A percentile compares a stretch with the other conserved stretches of the same genome.
Evolutionary conservation across 1,140 invertebrate species (phyloP).

Genomic region (Onthophagus taurus): DNA sequence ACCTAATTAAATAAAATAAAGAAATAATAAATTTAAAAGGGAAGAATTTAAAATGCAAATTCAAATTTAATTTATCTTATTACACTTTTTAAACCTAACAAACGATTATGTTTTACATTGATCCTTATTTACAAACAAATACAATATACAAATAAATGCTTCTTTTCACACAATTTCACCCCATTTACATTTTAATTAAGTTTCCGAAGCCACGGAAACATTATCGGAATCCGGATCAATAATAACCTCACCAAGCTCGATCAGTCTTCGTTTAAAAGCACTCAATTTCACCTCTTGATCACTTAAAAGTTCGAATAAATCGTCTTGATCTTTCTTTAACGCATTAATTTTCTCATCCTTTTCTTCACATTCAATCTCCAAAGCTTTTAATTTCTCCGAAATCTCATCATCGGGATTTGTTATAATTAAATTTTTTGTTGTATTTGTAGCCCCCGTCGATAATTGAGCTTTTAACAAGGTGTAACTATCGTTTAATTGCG

Average conservation of each 20-base stretch:
- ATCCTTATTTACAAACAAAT: too few species aligned
- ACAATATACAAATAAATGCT: too few species aligned
- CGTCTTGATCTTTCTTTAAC: slow-evolving; percentile 82
- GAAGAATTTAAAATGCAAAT: too few species aligned
- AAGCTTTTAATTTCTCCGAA: slow-evolving; percentile 25
- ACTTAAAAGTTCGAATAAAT: slow-evolving; percentile 73
- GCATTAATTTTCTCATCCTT: slow-evolving; percentile 53
- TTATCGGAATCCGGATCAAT: slow-evolving; percentile 30
- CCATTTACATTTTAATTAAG: slow-evolving; percentile 12
- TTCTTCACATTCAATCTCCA: slow-evolving; percentile 27
- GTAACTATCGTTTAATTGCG: slow-evolving; percentile 80
- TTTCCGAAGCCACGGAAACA: slow-evolving; percentile 22
- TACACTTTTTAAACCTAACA: too few species aligned
- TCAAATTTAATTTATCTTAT: too few species aligned
- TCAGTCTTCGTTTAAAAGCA: slow-evolving; percentile 58
- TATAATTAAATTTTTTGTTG: too few species aligned
- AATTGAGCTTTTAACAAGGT: slow-evolving; percentile 72
- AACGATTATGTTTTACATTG: too few species aligned
- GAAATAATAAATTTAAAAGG: too few species aligned
- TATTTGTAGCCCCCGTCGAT: slow-evolving; percentile 29
- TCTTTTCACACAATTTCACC: too few species aligned
- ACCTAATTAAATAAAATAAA: too few species aligned
- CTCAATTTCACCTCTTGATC: slow-evolving; percentile 73
- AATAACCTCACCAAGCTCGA: slow-evolving; percentile 60
- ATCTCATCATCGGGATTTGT: slow-evolving; percentile 10